Evolutionary conservation across 2,888 invertebrate species (phyloP).

Genomic region (Leptothorax acervorum): DNA sequence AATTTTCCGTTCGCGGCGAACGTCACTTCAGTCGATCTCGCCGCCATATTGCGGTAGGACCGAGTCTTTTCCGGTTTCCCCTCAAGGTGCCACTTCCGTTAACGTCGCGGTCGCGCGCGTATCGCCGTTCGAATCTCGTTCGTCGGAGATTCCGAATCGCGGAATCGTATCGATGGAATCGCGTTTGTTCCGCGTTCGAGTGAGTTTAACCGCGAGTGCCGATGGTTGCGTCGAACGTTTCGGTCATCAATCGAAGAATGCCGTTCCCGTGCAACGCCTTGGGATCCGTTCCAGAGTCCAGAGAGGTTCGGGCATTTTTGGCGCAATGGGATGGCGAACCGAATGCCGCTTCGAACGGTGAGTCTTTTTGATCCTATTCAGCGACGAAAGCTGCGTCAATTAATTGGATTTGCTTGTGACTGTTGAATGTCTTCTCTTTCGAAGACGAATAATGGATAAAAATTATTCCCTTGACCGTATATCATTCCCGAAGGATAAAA

Average conservation of each 20-base stretch:
- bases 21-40: not conserved
- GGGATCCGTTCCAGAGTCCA: too few relatives aligned
- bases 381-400: not conserved
- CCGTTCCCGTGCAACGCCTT: too few relatives aligned
- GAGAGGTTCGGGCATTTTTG: not conserved
- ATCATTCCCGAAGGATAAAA: not conserved
- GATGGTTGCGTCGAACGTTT: not conserved
- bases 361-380: not conserved
- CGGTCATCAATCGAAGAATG: not conserved
- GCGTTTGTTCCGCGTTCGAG: not conserved
- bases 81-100: too few relatives aligned
- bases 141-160: not conserved
- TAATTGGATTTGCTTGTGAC: not conserved
- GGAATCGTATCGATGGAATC: not conserved
- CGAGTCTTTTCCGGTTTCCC: too few relatives aligned
- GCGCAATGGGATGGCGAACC: too few relatives aligned
- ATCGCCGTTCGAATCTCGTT: not conserved
- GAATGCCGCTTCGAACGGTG: not conserved
- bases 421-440: not conserved
- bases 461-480: not conserved
- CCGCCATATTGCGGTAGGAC: too few relatives aligned
- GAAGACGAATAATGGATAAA: not conserved
- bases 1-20: not conserved
- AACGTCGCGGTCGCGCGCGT: conserved; percentile 4
- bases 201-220: not conserved